Evolutionary conservation across 35 echinoderm and acorn worm species (phyloP).

Genomic region (Apostichopus californicus): DNA sequence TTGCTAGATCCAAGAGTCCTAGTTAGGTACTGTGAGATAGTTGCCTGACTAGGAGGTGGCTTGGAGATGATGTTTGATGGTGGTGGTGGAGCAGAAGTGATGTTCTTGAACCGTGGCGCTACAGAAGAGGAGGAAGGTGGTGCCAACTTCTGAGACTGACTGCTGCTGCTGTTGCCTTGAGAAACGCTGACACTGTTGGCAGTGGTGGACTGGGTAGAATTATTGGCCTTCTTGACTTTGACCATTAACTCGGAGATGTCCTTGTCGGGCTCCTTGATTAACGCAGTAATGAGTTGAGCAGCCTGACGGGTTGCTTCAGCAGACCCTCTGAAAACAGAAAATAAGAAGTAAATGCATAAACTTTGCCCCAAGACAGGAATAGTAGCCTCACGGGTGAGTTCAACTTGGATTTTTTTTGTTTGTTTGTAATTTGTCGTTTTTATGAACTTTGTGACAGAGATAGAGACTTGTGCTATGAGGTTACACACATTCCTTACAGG

Average conservation of each 20-base stretch:
- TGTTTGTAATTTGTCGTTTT: too few relatives aligned
- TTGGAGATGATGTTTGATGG: slow-evolving; percentile 39
- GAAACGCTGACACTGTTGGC: slow-evolving; percentile 25
- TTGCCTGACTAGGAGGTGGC: slow-evolving; percentile 57
- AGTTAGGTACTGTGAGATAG: slow-evolving; percentile 49
- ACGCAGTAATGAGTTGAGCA: slow-evolving; percentile 89
- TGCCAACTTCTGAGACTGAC: not conserved
- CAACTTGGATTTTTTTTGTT: too few relatives aligned
- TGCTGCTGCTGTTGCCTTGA: not conserved
- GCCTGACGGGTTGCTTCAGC: slow-evolving; percentile 96
- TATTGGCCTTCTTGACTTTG: slow-evolving; percentile 73
- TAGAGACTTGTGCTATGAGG: too few relatives aligned
- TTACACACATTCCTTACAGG: too few relatives aligned
- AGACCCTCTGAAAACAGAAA: slow-evolving; percentile 80
- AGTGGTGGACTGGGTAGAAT: slow-evolving; percentile 30
- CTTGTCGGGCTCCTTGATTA: slow-evolving; percentile 98
- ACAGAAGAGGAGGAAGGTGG: not conserved
- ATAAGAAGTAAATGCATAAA: too few relatives aligned
- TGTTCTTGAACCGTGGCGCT: slow-evolving; percentile 17
- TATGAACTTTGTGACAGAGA: too few relatives aligned
- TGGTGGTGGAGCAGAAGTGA: slow-evolving; percentile 5
- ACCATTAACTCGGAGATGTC: slow-evolving; percentile 89
- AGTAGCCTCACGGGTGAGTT: too few relatives aligned
- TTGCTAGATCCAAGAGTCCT: slow-evolving; percentile 34
- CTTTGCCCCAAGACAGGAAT: too few relatives aligned